Percentiles rank a stretch among this genome's conserved stretches.
phyloP scores from a whole-genome alignment of 2,888 invertebrate genomes.

The Aplocera efformata region DNA sequence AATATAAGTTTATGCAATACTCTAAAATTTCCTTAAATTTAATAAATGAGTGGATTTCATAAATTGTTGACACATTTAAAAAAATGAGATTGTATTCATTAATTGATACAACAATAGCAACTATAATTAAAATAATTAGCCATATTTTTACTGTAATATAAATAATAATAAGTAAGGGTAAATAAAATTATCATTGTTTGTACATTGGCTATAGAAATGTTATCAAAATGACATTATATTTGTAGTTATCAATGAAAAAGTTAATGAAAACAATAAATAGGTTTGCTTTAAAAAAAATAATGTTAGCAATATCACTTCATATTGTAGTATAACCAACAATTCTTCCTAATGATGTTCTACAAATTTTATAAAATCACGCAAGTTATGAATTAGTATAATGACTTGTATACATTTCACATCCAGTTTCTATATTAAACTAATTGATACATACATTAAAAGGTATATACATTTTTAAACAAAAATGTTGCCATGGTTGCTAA shows the following conservation, averaged over 20 bases:
- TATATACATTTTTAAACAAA: too few relatives aligned
- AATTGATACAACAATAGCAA: constrained; percentile 16
- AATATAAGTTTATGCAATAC: too few relatives aligned
- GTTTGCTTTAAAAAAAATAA: constrained; percentile 10
- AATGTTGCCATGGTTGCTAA: too few relatives aligned
- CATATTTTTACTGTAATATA: constrained; percentile 20
- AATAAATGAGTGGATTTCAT: too few relatives aligned
- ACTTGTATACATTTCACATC: too few relatives aligned
- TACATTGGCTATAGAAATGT: constrained; percentile 7
- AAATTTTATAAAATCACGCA: too few relatives aligned
- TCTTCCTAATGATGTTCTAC: too few relatives aligned
- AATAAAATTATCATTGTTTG: constrained; percentile 12
- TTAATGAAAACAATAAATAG: constrained; percentile 3
- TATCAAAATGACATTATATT: constrained; percentile 7
- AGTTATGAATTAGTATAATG: too few relatives aligned
- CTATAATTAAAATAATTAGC: constrained; percentile 20
- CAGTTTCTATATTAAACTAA: too few relatives aligned
- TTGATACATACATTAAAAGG: too few relatives aligned
- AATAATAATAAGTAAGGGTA: constrained; percentile 9
- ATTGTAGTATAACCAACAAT: not conserved
- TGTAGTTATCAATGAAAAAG: not conserved
- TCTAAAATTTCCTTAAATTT: too few relatives aligned
- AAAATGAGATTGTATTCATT: constrained; percentile 9
- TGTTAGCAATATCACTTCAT: constrained; percentile 7
- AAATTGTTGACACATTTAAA: not conserved